phyloP scores from a whole-genome alignment of 2,888 invertebrate species.

The Ligdia adustata region DNA sequence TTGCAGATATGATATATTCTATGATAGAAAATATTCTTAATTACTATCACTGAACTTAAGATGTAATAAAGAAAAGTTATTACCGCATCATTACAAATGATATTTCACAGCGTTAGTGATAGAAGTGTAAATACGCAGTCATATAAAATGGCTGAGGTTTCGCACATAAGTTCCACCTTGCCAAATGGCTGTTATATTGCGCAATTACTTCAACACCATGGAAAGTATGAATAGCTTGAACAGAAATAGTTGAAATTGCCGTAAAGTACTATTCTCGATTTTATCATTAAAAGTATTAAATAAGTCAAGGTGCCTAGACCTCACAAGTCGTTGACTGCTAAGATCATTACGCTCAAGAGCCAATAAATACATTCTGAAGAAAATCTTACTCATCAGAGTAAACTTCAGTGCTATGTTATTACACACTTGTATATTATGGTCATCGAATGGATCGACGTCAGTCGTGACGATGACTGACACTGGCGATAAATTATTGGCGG shows the following conservation, averaged over 20 bases:
- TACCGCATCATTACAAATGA: slow-evolving; percentile 36
- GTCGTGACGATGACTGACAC: slow-evolving; percentile 57
- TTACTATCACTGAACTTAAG: slow-evolving; percentile 15
- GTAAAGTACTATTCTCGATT: too few species aligned
- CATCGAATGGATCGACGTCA: slow-evolving; percentile 55
- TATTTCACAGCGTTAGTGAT: slow-evolving; percentile 42
- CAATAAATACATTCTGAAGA: not conserved
- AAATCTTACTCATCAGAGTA: slow-evolving; percentile 19
- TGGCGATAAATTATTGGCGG: slow-evolving; percentile 55
- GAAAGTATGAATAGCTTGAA: too few species aligned
- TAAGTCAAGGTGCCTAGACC: too few species aligned
- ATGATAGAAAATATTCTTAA: slow-evolving; percentile 12
- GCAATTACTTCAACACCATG: slow-evolving; percentile 45
- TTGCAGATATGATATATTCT: too few species aligned
- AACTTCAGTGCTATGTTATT: slow-evolving; percentile 31
- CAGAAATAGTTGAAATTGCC: too few species aligned
- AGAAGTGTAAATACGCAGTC: slow-evolving; percentile 51
- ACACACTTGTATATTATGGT: slow-evolving; percentile 15
- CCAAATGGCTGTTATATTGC: slow-evolving; percentile 46
- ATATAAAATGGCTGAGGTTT: slow-evolving; percentile 51
- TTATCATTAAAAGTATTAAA: too few species aligned
- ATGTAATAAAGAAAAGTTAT: slow-evolving; percentile 35
- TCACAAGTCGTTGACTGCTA: not conserved
- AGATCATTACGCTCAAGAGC: not conserved
- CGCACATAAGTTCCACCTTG: slow-evolving; percentile 28